Evolutionary conservation across 2,888 invertebrate species (phyloP).

Genomic region (Cataglyphis livida): DNA sequence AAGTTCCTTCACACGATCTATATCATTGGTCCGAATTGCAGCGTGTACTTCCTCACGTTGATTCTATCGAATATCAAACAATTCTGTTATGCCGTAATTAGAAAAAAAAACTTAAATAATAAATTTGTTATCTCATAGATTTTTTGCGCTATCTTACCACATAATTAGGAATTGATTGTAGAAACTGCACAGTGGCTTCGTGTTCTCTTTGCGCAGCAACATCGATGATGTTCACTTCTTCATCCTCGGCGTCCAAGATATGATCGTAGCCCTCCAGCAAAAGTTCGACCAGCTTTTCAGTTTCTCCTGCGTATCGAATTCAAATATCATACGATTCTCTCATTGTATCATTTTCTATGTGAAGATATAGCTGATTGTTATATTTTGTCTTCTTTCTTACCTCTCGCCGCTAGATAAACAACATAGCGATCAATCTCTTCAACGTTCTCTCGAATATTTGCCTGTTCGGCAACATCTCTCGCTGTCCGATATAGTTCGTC

Average conservation of each 20-base stretch:
- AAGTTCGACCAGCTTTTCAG: constrained; percentile 89
- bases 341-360: background rate
- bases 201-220: constrained; percentile 90
- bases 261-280: constrained; percentile 95
- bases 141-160: constrained; percentile 87
- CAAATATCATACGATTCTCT: background rate
- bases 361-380: background rate
- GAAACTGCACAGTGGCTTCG: constrained; percentile 89
- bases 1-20: constrained; percentile 87
- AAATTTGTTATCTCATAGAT: background rate
- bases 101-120: background rate
- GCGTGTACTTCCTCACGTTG: constrained; percentile 92
- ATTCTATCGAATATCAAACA: constrained; percentile 86
- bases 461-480: constrained; percentile 93
- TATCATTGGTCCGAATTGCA: constrained; percentile 89
- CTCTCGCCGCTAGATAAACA: constrained; percentile 91
- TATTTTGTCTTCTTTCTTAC: constrained; percentile 84
- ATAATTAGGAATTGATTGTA: constrained; percentile 91
- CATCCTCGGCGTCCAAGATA: constrained; percentile 92
- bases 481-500: constrained; percentile 96
- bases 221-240: constrained; percentile 89
- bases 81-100: background rate
- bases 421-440: constrained; percentile 93
- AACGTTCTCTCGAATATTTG: constrained; percentile 92
- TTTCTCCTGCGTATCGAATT: constrained; percentile 87